phyloP scores from a whole-genome alignment of 2,113 vertebrate species.

The Pogonocichla stellata region DNA sequence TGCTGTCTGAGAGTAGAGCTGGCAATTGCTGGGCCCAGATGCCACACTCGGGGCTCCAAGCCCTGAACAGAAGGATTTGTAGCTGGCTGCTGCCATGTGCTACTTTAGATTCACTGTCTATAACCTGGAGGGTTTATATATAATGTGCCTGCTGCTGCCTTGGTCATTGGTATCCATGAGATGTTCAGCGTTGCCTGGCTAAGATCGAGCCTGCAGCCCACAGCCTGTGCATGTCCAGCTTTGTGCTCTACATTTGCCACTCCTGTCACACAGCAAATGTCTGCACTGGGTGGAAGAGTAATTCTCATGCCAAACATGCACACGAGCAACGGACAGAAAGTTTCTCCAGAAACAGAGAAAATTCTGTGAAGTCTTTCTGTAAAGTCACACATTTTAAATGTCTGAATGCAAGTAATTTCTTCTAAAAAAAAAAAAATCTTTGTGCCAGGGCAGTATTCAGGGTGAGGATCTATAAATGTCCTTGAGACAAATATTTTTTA shows the following conservation, averaged over 20 bases:
- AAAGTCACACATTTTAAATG: not conserved
- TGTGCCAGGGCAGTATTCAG: not conserved
- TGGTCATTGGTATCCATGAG: constrained; percentile 15
- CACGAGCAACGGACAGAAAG: not conserved
- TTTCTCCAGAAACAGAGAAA: not conserved
- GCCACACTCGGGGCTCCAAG: constrained; percentile 7
- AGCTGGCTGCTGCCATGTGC: not conserved
- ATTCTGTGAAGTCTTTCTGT: not conserved
- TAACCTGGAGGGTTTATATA: constrained; percentile 14
- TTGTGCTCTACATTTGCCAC: not conserved
- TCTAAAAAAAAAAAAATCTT: not conserved
- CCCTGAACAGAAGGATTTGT: constrained; percentile 34
- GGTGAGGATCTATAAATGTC: not conserved
- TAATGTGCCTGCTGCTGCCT: constrained; percentile 32
- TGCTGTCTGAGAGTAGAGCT: not conserved
- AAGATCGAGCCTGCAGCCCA: not conserved
- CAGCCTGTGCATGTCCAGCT: not conserved
- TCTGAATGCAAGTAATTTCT: constrained; percentile 28
- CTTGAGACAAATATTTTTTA: constrained; percentile 21
- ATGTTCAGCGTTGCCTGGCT: not conserved
- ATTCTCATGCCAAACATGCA: not conserved
- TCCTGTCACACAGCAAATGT: not conserved
- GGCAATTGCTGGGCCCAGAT: constrained; percentile 42
- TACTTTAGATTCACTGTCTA: constrained; percentile 25
- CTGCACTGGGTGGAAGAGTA: not conserved